Evolutionary conservation across 2,888 invertebrate genomes (phyloP).

Genomic region (Muschampia plurimacula): DNA sequence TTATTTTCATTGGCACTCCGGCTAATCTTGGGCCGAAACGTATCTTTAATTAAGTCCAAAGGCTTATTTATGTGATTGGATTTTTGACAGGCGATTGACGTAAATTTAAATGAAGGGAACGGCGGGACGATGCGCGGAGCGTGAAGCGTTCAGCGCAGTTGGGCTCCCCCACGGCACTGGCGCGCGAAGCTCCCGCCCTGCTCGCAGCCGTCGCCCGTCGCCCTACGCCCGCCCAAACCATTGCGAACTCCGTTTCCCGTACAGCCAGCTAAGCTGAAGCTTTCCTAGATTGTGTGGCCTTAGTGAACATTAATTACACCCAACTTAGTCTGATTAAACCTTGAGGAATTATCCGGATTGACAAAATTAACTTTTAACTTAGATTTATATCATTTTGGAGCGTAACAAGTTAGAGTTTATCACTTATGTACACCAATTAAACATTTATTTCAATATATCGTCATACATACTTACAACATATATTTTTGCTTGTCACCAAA

Average conservation of each 20-base stretch:
- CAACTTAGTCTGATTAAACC: slow-evolving; percentile 85
- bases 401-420: slow-evolving; percentile 2
- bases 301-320: slow-evolving; percentile 85
- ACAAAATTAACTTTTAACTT: slow-evolving; percentile 86
- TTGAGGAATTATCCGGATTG: slow-evolving; percentile 85
- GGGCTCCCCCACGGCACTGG: slow-evolving; percentile 71
- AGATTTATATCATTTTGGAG: slow-evolving; percentile 74
- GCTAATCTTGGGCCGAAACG: slow-evolving; percentile 23
- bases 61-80: slow-evolving; percentile 49
- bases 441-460: neutral
- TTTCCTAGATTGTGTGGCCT: slow-evolving; percentile 84
- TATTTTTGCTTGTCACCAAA: too few relatives aligned
- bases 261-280: slow-evolving; percentile 75
- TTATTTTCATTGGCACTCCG: slow-evolving; percentile 5
- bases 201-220: slow-evolving; percentile 46
- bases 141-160: slow-evolving; percentile 64
- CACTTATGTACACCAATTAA: neutral
- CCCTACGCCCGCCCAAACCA: slow-evolving; percentile 54
- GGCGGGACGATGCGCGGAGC: slow-evolving; percentile 45
- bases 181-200: slow-evolving; percentile 49
- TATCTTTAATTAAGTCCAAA: slow-evolving; percentile 42
- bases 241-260: slow-evolving; percentile 70
- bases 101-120: slow-evolving; percentile 66
- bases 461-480: neutral
- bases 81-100: slow-evolving; percentile 69